phyloP scores from a whole-genome alignment of 2,797 vertebrate species.

The Hipposideros larvatus region DNA sequence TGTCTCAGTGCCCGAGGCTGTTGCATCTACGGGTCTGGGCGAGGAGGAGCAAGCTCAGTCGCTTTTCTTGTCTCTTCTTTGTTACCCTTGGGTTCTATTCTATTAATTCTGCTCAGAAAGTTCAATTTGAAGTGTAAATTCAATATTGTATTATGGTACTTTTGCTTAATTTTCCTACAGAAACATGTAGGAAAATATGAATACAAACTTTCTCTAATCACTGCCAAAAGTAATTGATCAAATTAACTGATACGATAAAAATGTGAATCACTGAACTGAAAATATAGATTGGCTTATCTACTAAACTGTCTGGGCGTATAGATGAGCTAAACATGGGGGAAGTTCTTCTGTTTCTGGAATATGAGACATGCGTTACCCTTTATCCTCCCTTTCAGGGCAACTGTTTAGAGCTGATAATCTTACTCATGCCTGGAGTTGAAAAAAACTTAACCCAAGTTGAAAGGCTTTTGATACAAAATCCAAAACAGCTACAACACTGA shows the following conservation, averaged over 20 bases:
- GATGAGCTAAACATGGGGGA: background rate
- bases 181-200: background rate
- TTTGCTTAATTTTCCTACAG: background rate
- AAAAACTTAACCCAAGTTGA: background rate
- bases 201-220: background rate
- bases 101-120: background rate
- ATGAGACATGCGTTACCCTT: background rate
- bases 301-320: background rate
- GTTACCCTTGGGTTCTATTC: background rate
- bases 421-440: background rate
- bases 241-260: background rate
- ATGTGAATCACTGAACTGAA: background rate
- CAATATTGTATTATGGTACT: background rate
- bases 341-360: background rate
- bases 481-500: background rate
- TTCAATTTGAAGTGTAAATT: constrained; percentile 20
- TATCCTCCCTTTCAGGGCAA: background rate
- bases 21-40: background rate
- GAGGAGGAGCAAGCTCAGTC: background rate
- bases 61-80: constrained; percentile 50
- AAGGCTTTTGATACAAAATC: background rate
- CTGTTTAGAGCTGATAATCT: background rate
- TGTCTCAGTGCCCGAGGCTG: constrained; percentile 49
- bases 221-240: background rate
- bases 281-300: background rate